Evolutionary conservation across 2,797 vertebrate genomes (phyloP).

Genomic region (Lacerta bilineata): DNA sequence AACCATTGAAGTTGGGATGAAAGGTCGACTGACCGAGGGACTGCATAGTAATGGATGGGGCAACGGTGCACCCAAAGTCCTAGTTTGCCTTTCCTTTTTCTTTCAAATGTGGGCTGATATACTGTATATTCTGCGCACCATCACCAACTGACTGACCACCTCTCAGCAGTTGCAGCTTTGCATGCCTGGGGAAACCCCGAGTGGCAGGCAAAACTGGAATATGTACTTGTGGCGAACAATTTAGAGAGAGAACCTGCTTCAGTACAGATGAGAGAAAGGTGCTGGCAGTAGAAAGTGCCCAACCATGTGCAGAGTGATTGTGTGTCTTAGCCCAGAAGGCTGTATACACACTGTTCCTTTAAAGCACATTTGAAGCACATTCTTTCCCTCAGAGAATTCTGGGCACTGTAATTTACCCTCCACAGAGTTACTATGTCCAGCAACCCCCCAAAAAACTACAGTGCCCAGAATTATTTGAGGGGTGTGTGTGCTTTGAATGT

Average conservation of each 20-base stretch:
- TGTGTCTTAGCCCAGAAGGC: neutral
- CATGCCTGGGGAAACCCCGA: neutral
- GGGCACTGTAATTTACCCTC: too few species aligned
- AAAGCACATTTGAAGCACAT: neutral
- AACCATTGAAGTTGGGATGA: neutral
- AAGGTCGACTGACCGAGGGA: neutral
- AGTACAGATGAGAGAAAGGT: neutral
- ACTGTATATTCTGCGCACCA: neutral
- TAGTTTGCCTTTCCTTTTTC: neutral
- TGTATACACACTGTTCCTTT: neutral
- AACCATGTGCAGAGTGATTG: too few species aligned
- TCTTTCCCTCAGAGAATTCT: neutral
- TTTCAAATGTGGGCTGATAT: neutral
- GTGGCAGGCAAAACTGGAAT: neutral
- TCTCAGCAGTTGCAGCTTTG: neutral
- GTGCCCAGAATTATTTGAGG: too few species aligned
- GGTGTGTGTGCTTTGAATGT: too few species aligned
- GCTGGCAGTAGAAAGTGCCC: too few species aligned
- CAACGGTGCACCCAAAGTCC: neutral
- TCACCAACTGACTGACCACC: neutral
- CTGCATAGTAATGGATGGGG: neutral
- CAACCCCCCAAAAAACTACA: too few species aligned
- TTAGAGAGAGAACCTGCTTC: neutral
- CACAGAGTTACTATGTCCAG: too few species aligned
- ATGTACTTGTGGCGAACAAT: neutral